phyloP scores from a whole-genome alignment of 2,113 vertebrate species.

The Limanda limanda region DNA sequence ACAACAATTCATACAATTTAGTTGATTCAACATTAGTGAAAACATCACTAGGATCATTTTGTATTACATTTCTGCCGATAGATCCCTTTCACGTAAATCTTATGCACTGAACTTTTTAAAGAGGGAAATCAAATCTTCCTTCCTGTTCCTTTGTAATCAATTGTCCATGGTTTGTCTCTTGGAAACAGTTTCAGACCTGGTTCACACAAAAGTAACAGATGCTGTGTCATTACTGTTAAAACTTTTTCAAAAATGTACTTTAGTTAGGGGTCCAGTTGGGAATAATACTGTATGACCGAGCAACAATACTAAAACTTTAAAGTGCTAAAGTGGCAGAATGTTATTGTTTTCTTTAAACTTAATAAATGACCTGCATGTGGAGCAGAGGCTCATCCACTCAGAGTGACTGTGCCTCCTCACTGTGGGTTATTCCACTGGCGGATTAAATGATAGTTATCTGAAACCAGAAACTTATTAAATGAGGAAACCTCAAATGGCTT shows the following conservation, averaged over 20 bases:
- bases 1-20: no score
- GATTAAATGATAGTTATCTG: background rate
- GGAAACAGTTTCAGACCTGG: no score
- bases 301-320: background rate
- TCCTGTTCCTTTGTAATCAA: no score
- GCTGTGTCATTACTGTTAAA: background rate
- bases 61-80: no score
- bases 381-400: background rate
- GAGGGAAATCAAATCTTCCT: background rate
- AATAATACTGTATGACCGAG: background rate
- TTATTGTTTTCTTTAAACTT: background rate
- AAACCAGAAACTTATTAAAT: conserved; percentile 13
- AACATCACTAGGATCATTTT: no score
- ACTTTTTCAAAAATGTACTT: background rate
- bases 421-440: background rate
- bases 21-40: no score
- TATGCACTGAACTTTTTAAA: background rate
- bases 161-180: no score
- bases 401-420: background rate
- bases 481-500: no score
- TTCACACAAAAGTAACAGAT: no score
- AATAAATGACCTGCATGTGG: background rate
- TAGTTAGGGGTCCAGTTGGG: background rate
- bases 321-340: background rate
- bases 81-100: no score